Conservation (phyloP, 2,113 vertebrate genomes). For the Oriolus oriolus region DNA sequence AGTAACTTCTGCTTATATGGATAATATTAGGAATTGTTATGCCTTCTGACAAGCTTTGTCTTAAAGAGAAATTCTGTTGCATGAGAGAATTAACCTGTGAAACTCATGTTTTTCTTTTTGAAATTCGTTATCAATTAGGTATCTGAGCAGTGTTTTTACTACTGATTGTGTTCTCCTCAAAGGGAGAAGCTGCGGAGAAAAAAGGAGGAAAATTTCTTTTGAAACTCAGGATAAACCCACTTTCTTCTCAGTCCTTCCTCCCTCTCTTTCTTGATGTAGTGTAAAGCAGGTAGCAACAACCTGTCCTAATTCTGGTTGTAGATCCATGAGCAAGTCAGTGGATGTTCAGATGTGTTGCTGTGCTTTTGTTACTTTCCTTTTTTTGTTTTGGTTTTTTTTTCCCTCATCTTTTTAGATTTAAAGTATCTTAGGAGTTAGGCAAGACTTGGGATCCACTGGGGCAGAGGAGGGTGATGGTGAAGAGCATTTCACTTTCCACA, state of each 20-base stretch:
- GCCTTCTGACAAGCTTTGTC: neutral
- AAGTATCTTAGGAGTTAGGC: neutral
- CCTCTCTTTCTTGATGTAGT: neutral
- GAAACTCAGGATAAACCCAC: neutral
- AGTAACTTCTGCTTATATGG: neutral
- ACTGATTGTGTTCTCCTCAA: accelerated
- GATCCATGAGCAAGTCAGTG: neutral
- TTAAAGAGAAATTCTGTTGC: neutral
- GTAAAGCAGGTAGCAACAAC: neutral
- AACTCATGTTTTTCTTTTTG: neutral
- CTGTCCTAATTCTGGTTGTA: neutral
- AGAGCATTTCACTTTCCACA: neutral
- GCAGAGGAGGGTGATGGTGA: neutral
- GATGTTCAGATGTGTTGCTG: neutral
- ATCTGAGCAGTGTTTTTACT: neutral
- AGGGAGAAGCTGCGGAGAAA: neutral
- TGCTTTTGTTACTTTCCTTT: neutral
- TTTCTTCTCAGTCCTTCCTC: neutral
- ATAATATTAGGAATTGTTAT: neutral
- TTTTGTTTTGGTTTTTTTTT: neutral
- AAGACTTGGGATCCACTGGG: neutral
- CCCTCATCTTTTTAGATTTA: neutral
- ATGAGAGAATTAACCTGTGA: neutral
- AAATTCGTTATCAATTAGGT: neutral
- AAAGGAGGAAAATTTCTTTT: neutral